phyloP scores from a whole-genome alignment of 1,140 invertebrate species.

The Maniola jurtina region DNA sequence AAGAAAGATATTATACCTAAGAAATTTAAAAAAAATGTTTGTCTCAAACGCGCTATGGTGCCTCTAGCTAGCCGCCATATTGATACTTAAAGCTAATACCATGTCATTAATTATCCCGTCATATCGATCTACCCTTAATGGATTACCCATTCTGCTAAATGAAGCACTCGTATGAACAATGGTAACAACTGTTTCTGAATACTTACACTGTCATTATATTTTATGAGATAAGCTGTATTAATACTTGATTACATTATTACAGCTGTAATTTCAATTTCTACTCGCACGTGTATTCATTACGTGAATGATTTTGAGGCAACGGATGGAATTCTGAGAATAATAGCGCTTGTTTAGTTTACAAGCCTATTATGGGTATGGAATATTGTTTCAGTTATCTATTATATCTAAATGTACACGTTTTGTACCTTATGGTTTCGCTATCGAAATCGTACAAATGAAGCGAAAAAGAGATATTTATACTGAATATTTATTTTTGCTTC shows the following conservation, averaged over 20 bases:
- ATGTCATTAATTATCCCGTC: constrained; percentile 7
- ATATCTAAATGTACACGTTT: neutral
- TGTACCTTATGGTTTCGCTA: neutral
- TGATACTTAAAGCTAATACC: neutral
- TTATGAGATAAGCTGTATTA: neutral
- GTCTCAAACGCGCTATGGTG: too few species aligned
- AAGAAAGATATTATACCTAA: too few species aligned
- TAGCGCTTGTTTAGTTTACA: neutral
- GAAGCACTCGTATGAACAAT: neutral
- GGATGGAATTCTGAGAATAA: neutral
- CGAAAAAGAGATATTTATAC: neutral
- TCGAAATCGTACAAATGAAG: neutral
- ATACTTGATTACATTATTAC: too few species aligned
- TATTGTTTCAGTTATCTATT: neutral
- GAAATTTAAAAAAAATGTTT: too few species aligned
- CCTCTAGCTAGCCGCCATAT: neutral
- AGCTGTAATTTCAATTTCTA: too few species aligned
- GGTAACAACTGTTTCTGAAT: neutral
- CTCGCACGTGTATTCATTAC: neutral
- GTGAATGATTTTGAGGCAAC: neutral
- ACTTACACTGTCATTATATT: neutral
- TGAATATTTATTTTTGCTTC: too few species aligned
- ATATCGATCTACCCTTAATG: constrained; percentile 10
- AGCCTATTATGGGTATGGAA: neutral
- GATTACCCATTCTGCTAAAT: constrained; percentile 4